Percentiles rank a stretch among this genome's conserved stretches.
phyloP scores from a whole-genome alignment of 2,797 vertebrate species.

The Hoplostethus mediterraneus region DNA sequence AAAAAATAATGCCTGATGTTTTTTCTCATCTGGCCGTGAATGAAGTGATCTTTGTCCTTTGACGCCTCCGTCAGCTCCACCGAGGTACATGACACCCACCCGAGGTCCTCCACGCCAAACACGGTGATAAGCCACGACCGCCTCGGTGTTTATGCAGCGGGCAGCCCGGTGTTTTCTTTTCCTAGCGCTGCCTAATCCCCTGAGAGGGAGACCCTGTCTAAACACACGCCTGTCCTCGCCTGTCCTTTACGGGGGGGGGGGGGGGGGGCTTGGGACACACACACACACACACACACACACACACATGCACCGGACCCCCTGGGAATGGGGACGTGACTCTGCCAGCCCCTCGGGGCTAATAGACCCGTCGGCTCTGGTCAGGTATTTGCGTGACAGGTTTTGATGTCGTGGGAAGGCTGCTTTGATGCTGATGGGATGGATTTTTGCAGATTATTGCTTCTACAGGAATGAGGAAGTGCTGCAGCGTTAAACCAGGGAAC shows the following conservation, averaged over 20 bases:
- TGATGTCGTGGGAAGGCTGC: slow-evolving; percentile 47
- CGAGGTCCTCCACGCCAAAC: slow-evolving; percentile 25
- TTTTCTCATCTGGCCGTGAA: no score
- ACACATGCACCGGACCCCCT: slow-evolving; percentile 59
- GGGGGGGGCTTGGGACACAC: slow-evolving; percentile 53
- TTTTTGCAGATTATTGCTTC: slow-evolving; percentile 32
- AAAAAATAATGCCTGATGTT: no score
- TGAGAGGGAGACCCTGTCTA: slow-evolving; percentile 78
- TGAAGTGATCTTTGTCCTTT: no score
- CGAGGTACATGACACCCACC: slow-evolving; percentile 19
- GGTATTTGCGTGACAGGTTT: slow-evolving; percentile 71
- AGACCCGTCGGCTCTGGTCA: slow-evolving; percentile 72
- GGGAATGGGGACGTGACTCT: slow-evolving; percentile 79
- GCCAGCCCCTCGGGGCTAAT: slow-evolving; percentile 70
- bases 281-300: slow-evolving; percentile 37
- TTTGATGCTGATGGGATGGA: slow-evolving; percentile 48
- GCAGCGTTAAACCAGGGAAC: not conserved
- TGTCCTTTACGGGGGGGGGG: slow-evolving; percentile 51
- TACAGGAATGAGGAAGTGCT: not conserved
- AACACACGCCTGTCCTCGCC: slow-evolving; percentile 71
- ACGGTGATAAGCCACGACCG: slow-evolving; percentile 59
- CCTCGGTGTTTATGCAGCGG: slow-evolving; percentile 72
- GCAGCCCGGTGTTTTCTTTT: slow-evolving; percentile 82
- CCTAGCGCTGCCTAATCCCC: slow-evolving; percentile 78
- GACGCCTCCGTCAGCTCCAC: not conserved